Base-by-base conservation (phyloP, 1,140 invertebrate species). In the Drosophila teissieri region DNA sequence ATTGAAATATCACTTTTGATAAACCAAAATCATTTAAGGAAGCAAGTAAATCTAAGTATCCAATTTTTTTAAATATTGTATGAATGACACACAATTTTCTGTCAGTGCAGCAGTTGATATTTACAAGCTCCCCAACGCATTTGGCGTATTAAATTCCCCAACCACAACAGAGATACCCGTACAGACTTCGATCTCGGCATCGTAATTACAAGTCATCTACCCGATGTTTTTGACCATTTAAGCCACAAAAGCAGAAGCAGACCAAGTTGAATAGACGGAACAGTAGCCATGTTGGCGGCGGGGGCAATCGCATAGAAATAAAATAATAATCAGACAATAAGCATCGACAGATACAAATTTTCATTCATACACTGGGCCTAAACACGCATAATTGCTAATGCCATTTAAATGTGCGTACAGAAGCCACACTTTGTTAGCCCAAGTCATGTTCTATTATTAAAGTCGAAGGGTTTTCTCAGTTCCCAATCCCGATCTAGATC, bases 191-290 rank as follows among this genome's bases (percentile, higher is more conserved):
- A 48, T 67, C 78, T 60, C 40, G 51, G 45, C 70, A 37, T 52
- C 39, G 52, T 83, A 88, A 88, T 89, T 88, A 83, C 84, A 88
- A 88, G 84, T 88, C 84, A 88, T 88, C 84, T 77, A 88, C 63
- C 80, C 72, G 80, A 88, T 88, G 84, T 89, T 89, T 88, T 88
- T 88, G 84, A 88, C 84, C 84, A 89, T 88, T 88, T 88, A 88
- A 89, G 84, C 83, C 51, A 83, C 67, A 73, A 73, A 40, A 34
- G 44, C 39, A 56, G 64, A 55, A 63, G 56, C 39, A 24, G 34
- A 27, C 60, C 40, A 46, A 67, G 64, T 44, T 67, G 39, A 74
- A 75, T 61, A 69, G 61, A 61, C 68, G 45, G 53, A 63, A 88
- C 82, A 88, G 82, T 81, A 85, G 82, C 78, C 31, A 15, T 6